Evolutionary conservation across 2,113 vertebrate genomes (phyloP).

Genomic region (Nannobrachium achirus): DNA sequence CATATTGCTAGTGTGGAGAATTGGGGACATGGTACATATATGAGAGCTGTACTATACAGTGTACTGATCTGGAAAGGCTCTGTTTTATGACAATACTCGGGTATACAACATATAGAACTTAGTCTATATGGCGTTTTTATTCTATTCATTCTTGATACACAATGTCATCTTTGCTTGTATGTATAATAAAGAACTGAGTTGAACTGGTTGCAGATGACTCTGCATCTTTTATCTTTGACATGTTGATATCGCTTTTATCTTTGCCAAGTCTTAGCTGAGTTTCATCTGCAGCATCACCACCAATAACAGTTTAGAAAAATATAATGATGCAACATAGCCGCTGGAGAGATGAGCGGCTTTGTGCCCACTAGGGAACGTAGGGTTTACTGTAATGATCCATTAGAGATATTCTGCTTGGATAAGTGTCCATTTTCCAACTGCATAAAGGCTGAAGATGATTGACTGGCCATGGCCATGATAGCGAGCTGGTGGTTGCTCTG

Average conservation of each 20-base stretch:
- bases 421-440: conserved; percentile 68
- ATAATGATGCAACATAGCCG: conserved; percentile 69
- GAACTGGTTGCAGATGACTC: too few species aligned
- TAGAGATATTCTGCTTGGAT: conserved; percentile 62
- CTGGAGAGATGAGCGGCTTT: conserved; percentile 39
- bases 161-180: too few species aligned
- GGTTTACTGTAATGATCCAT: conserved; percentile 63
- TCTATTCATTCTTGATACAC: too few species aligned
- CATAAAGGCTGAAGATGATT: conserved; percentile 46
- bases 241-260: conserved; percentile 9
- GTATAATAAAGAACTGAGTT: too few species aligned
- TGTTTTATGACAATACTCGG: background rate
- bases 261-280: conserved; percentile 41
- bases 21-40: background rate
- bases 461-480: conserved; percentile 43
- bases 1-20: background rate
- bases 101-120: too few species aligned
- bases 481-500: conserved; percentile 42
- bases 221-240: too few species aligned
- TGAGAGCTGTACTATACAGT: background rate
- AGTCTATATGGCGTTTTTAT: too few species aligned
- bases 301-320: conserved; percentile 16
- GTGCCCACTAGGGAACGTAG: conserved; percentile 52
- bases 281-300: conserved; percentile 27
- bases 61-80: background rate